Evolutionary conservation across 2,888 invertebrate species (phyloP).

Genomic region (Steinernema carpocapsae): DNA sequence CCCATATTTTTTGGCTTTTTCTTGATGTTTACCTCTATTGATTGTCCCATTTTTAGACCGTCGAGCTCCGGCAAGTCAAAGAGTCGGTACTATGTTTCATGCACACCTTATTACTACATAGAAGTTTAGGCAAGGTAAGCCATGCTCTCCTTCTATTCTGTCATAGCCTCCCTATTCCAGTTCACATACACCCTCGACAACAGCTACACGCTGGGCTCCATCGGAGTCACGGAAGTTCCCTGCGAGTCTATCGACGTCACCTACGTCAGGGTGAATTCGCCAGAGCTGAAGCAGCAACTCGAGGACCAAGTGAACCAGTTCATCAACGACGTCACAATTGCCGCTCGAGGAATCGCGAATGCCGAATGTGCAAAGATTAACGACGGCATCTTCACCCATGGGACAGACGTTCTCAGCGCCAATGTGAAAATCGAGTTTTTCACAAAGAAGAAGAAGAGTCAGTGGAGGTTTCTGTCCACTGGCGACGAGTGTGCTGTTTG

Average conservation of each 20-base stretch:
- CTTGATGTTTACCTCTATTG: slow-evolving; percentile 16
- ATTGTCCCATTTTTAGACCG: slow-evolving; percentile 70
- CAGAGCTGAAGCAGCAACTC: slow-evolving; percentile 9
- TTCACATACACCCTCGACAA: slow-evolving; percentile 91
- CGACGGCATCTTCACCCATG: slow-evolving; percentile 30
- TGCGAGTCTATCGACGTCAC: slow-evolving; percentile 98
- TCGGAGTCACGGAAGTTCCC: slow-evolving; percentile 93
- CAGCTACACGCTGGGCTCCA: slow-evolving; percentile 91
- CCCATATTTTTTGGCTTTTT: no score
- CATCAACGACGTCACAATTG: background rate
- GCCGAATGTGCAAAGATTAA: background rate
- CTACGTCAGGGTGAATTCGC: slow-evolving; percentile 75
- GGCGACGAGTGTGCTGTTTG: slow-evolving; percentile 90
- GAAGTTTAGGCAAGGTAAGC: slow-evolving; percentile 71
- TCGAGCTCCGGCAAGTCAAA: slow-evolving; percentile 71
- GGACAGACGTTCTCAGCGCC: slow-evolving; percentile 48
- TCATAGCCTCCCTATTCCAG: slow-evolving; percentile 65
- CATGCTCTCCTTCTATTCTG: background rate
- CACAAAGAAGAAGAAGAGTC: slow-evolving; percentile 65
- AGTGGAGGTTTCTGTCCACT: slow-evolving; percentile 78
- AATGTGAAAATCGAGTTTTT: slow-evolving; percentile 62
- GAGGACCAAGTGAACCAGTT: slow-evolving; percentile 7
- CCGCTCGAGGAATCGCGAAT: slow-evolving; percentile 38
- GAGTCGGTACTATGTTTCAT: slow-evolving; percentile 71
- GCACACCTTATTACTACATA: slow-evolving; percentile 72